phyloP scores from a whole-genome alignment of 2,888 invertebrate species.

The Stenolophus ochropezus region DNA sequence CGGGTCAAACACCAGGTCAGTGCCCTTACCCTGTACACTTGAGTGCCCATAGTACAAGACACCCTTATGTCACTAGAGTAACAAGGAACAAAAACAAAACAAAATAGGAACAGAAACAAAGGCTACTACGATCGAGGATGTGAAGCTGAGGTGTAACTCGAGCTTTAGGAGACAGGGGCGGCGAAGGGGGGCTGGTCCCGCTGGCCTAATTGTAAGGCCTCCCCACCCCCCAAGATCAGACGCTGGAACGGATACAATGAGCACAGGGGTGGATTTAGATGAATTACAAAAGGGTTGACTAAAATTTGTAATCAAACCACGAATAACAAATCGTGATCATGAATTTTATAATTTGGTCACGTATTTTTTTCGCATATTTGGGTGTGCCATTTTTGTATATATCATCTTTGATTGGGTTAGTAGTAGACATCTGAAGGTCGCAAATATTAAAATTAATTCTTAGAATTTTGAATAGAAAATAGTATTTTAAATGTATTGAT shows the following conservation, averaged over 20 bases:
- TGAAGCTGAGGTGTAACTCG: slow-evolving; percentile 38
- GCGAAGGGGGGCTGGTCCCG: slow-evolving; percentile 13
- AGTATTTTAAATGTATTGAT: too few species aligned
- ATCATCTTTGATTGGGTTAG: too few species aligned
- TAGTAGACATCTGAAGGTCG: too few species aligned
- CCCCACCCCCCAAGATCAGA: slow-evolving; percentile 19
- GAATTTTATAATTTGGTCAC: too few species aligned
- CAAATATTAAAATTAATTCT: too few species aligned
- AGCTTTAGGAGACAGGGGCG: not conserved
- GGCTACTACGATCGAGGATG: not conserved
- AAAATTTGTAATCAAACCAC: not conserved
- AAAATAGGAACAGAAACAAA: slow-evolving; percentile 36
- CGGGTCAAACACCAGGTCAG: slow-evolving; percentile 29
- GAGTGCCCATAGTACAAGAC: not conserved
- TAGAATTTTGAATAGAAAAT: too few species aligned
- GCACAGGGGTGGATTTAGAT: not conserved
- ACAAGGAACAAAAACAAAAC: slow-evolving; percentile 31
- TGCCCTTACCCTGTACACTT: slow-evolving; percentile 16
- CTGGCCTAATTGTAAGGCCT: slow-evolving; percentile 54
- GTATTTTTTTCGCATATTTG: too few species aligned
- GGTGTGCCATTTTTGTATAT: too few species aligned
- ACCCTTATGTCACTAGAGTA: slow-evolving; percentile 34
- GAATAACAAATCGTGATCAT: too few species aligned
- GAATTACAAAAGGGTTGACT: not conserved
- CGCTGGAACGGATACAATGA: slow-evolving; percentile 53